Conservation (phyloP, 2,113 vertebrate genomes). For the Hymenochirus boettgeri region DNA sequence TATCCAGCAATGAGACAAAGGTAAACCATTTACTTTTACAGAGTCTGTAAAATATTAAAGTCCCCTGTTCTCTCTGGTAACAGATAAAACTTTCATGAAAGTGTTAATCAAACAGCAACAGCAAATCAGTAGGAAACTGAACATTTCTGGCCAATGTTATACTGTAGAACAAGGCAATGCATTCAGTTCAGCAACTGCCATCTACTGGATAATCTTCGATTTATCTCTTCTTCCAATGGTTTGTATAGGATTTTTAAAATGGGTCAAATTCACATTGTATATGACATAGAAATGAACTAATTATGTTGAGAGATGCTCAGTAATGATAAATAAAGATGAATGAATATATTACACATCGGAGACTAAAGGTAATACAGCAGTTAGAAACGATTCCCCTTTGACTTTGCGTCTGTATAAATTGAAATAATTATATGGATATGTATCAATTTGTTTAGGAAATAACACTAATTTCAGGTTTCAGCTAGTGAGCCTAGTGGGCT, state of each 20-base stretch:
- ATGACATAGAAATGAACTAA: no score
- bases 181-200: background rate
- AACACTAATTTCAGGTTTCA: background rate
- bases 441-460: background rate
- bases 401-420: no score
- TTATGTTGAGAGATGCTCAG: no score
- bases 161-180: slow-evolving; percentile 9
- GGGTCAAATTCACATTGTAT: no score
- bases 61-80: background rate
- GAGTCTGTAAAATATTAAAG: background rate
- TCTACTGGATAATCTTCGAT: background rate
- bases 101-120: background rate
- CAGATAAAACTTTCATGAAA: background rate
- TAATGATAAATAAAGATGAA: no score
- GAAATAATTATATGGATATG: background rate
- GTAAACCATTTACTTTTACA: background rate
- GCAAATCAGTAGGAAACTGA: background rate
- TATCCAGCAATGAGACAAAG: background rate
- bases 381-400: no score
- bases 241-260: background rate
- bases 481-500: background rate
- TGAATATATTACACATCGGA: no score
- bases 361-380: no score
- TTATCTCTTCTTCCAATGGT: background rate
- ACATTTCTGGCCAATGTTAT: background rate